Conservation (phyloP, 1,140 invertebrate species). For the Homarus americanus region DNA sequence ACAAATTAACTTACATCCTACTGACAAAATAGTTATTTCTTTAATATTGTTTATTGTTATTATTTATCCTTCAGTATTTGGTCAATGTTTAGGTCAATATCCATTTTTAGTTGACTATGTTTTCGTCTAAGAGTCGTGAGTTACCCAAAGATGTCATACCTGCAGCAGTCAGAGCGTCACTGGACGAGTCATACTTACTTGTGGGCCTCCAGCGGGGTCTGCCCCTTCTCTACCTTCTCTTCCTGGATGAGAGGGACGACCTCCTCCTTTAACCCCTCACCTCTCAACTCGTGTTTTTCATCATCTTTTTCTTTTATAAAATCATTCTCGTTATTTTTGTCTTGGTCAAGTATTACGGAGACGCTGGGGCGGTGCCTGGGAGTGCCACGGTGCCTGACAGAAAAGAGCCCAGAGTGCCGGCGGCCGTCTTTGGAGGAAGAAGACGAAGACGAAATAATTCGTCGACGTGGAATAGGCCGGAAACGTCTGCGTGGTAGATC, state of each 20-base stretch:
- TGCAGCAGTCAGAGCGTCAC: neutral
- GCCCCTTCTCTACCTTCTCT: constrained; percentile 20
- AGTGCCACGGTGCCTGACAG: neutral
- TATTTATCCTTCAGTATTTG: too few species aligned
- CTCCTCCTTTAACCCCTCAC: too few species aligned
- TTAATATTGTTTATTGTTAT: neutral
- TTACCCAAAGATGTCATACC: constrained; percentile 19
- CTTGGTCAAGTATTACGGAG: neutral
- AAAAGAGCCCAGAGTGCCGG: neutral
- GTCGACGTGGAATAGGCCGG: constrained; percentile 15
- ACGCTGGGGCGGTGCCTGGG: neutral
- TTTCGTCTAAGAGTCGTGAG: neutral
- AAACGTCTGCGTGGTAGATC: neutral
- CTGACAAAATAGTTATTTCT: neutral
- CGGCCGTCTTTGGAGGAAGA: neutral
- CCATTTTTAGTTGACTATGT: neutral
- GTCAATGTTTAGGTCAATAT: neutral
- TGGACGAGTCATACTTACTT: constrained; percentile 50
- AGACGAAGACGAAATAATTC: neutral
- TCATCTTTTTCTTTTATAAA: neutral
- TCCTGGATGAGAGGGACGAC: neutral
- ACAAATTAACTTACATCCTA: neutral
- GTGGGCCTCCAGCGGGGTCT: constrained; percentile 3
- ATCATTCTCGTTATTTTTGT: neutral
- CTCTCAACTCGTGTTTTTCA: too few species aligned